These are phyloP conservation scores for Reticulitermes speratus DNA, from an alignment of 1,140 invertebrate genomes.

Conservation along the genomic window DNA sequence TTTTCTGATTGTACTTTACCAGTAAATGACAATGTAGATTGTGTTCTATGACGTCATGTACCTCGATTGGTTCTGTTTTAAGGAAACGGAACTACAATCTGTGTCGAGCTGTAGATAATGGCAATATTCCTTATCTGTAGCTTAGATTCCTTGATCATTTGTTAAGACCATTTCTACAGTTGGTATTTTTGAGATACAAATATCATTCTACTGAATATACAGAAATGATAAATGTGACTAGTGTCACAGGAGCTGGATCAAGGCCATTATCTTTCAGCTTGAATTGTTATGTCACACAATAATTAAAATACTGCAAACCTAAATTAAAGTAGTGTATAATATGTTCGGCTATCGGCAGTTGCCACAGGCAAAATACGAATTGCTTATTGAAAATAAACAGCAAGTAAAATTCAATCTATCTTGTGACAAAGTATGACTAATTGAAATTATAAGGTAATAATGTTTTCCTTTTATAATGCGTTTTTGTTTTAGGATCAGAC, in stretches of 20 bases:
- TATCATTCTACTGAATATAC: too few relatives aligned
- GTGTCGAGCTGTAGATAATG: too few relatives aligned
- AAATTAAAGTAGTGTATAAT: neutral
- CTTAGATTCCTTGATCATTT: too few relatives aligned
- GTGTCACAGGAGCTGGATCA: neutral
- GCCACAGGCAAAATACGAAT: conserved; percentile 21
- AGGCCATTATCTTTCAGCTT: neutral
- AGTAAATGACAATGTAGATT: too few relatives aligned
- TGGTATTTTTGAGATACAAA: too few relatives aligned
- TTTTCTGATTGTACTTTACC: neutral
- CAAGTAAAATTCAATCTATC: neutral
- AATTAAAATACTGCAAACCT: neutral
- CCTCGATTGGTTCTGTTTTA: too few relatives aligned
- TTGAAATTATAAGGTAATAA: neutral
- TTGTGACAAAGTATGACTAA: neutral
- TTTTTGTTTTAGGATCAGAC: neutral
- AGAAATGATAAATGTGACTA: neutral
- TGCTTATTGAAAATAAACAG: conserved; percentile 24
- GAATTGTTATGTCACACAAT: neutral
- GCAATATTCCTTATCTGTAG: too few relatives aligned
- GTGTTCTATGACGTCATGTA: too few relatives aligned
- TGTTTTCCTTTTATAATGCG: neutral
- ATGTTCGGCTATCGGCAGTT: neutral
- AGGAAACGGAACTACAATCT: too few relatives aligned
- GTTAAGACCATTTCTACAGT: too few relatives aligned